phyloP scores from a whole-genome alignment of 2,113 vertebrate genomes.

The mouse (Mus musculus) region DNA sequence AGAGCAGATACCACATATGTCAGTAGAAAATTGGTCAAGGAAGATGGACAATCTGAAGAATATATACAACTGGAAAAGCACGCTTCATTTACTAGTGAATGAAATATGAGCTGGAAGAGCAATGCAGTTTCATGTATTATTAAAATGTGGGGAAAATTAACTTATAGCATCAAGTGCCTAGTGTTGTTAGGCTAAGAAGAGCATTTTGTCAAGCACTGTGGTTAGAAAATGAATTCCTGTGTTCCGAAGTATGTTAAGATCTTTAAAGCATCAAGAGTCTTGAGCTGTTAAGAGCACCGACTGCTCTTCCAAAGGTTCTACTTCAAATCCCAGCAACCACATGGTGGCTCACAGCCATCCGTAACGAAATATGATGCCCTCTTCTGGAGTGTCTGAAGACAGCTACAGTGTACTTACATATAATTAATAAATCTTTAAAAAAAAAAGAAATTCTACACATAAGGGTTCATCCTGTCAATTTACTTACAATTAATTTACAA shows the following conservation, averaged over 20 bases:
- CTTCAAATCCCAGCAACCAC: too few species aligned
- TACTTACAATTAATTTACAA: not conserved
- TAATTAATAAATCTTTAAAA: too few species aligned
- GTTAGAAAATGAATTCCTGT: not conserved
- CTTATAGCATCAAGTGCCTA: not conserved
- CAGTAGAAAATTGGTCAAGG: not conserved
- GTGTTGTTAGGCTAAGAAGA: not conserved
- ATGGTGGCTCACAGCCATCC: too few species aligned
- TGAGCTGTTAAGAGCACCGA: too few species aligned
- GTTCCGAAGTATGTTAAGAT: not conserved
- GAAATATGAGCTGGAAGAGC: not conserved
- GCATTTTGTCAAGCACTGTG: not conserved
- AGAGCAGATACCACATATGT: not conserved
- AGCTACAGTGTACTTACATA: too few species aligned
- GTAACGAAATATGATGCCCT: too few species aligned
- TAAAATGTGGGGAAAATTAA: not conserved
- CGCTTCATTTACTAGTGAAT: not conserved
- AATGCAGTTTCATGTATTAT: not conserved
- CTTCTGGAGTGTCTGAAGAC: too few species aligned
- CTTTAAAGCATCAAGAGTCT: slow-evolving; percentile 4
- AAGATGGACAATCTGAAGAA: slow-evolving; percentile 25
- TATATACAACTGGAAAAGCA: not conserved
- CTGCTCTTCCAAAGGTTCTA: too few species aligned
- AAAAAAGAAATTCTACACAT: not conserved
- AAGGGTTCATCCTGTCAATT: not conserved